Evolutionary conservation across 2,797 vertebrate genomes (phyloP).

Genomic region (Epinephelus coioides): DNA sequence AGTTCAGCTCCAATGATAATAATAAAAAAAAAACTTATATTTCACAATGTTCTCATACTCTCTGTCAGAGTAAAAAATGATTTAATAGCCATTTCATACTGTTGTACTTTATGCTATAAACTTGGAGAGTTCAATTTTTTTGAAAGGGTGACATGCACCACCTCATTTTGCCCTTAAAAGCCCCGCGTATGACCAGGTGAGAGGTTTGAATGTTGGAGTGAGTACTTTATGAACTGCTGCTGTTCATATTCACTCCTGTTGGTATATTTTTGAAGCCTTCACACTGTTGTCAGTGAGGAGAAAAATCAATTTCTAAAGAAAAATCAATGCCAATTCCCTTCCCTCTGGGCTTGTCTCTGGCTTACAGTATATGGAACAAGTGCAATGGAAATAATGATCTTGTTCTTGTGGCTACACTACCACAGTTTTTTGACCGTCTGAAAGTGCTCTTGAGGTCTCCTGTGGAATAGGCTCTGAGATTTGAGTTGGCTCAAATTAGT

Average conservation of each 20-base stretch:
- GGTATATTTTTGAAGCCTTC: conserved; percentile 75
- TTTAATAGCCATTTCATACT: conserved; percentile 19
- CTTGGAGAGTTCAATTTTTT: conserved; percentile 21
- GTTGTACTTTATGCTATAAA: neutral
- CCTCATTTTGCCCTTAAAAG: conserved; percentile 29
- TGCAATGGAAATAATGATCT: conserved; percentile 81
- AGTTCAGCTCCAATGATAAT: conserved; percentile 6
- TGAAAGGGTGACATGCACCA: neutral
- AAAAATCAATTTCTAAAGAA: conserved; percentile 83
- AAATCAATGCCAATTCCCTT: conserved; percentile 84
- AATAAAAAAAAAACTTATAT: neutral
- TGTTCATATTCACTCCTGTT: conserved; percentile 72
- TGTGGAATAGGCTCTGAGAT: conserved; percentile 74
- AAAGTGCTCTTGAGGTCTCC: conserved; percentile 76
- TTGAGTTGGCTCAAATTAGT: conserved; percentile 78
- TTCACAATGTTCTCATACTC: neutral
- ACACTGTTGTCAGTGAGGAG: conserved; percentile 78
- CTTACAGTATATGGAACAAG: conserved; percentile 80
- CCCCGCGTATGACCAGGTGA: conserved; percentile 28
- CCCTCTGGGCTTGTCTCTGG: conserved; percentile 69
- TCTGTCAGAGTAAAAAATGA: neutral
- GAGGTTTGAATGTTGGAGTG: conserved; percentile 46
- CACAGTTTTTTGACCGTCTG: conserved; percentile 65
- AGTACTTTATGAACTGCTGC: conserved; percentile 60
- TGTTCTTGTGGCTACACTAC: conserved; percentile 75